Evolutionary conservation across 2,113 vertebrate genomes (phyloP).

Genomic region (Nothoprocta pentlandii): DNA sequence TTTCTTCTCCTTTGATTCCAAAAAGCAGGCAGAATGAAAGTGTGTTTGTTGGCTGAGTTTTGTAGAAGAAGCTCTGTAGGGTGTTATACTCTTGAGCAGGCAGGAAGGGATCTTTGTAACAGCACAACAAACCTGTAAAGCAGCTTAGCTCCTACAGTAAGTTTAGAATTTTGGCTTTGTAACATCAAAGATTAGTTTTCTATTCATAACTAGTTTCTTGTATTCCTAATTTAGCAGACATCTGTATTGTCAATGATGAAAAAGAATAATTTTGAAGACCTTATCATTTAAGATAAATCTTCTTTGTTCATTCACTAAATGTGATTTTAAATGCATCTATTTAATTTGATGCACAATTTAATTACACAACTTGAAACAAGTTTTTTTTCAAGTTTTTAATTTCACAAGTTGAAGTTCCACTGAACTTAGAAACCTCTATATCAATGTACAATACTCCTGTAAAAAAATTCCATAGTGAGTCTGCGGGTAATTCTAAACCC

Average conservation of each 20-base stretch:
- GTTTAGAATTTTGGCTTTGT: not conserved
- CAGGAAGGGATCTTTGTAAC: not conserved
- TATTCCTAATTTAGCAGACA: not conserved
- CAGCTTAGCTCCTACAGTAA: not conserved
- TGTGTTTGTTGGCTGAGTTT: not conserved
- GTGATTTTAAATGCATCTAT: not conserved
- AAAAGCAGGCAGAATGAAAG: not conserved
- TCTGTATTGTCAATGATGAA: not conserved
- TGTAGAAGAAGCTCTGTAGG: not conserved
- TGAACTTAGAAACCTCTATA: too few species aligned
- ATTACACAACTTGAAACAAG: not conserved
- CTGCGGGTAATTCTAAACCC: not conserved
- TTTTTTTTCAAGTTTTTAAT: not conserved
- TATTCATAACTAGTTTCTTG: not conserved
- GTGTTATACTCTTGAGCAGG: not conserved
- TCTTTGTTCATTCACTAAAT: not conserved
- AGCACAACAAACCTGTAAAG: not conserved
- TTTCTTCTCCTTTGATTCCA: not conserved
- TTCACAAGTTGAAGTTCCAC: too few species aligned
- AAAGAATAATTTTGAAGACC: not conserved
- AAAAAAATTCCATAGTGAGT: not conserved
- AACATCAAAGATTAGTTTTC: not conserved
- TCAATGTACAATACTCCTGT: not conserved
- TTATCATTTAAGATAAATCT: accelerated
- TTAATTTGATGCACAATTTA: not conserved